Conservation (phyloP, 2,797 vertebrate species). For the Sebastolobus altivelis region DNA sequence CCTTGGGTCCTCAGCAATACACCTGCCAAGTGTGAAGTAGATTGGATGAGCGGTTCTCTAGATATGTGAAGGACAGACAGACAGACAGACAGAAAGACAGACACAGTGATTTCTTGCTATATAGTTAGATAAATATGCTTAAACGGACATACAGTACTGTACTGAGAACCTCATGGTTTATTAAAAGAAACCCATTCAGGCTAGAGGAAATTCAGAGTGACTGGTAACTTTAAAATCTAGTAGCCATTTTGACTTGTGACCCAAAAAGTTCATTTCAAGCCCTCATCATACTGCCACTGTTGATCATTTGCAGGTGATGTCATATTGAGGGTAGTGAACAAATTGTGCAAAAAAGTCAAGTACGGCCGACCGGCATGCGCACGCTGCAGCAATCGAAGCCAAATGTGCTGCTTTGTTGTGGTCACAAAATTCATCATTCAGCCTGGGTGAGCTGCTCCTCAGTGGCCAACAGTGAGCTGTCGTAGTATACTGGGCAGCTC, state of each 20-base stretch:
- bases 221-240: conserved; percentile 25
- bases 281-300: conserved; percentile 20
- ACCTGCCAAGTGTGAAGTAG: too few relatives aligned
- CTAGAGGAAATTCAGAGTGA: conserved; percentile 41
- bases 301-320: conserved; percentile 57
- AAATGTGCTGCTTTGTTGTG: conserved; percentile 64
- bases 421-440: conserved; percentile 42
- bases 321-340: conserved; percentile 16
- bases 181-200: not conserved
- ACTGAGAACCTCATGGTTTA: not conserved
- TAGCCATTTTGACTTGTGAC: conserved; percentile 48
- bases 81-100: too few relatives aligned
- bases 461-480: conserved; percentile 6
- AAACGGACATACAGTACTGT: not conserved
- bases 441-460: conserved; percentile 20
- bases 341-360: conserved; percentile 28
- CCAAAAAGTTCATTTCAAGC: conserved; percentile 40
- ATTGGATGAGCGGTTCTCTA: too few relatives aligned
- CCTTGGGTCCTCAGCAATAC: too few relatives aligned
- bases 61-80: too few relatives aligned
- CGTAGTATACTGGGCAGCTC: not conserved
- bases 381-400: conserved; percentile 46
- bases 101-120: too few relatives aligned
- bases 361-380: not conserved
- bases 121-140: not conserved